phyloP scores from a whole-genome alignment of 2,113 vertebrate species.

The Sapayoa aenigma region DNA sequence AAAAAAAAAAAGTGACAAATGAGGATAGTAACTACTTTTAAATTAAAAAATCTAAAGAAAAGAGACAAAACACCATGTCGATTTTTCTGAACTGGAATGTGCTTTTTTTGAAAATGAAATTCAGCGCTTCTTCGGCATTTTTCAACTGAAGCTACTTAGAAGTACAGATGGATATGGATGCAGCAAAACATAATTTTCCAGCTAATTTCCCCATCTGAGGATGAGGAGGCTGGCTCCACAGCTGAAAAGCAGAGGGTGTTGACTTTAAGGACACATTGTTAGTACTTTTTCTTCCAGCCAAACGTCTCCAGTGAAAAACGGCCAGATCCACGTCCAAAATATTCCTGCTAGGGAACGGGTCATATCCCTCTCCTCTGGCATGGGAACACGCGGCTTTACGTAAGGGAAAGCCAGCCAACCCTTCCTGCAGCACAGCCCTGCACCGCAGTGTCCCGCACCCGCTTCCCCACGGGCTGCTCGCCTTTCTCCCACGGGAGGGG shows the following conservation, averaged over 20 bases:
- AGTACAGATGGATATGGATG: fast-evolving
- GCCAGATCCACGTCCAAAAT: background rate
- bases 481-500: too few relatives aligned
- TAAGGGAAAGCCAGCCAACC: background rate
- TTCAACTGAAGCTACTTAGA: background rate
- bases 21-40: background rate
- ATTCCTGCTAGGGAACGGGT: background rate
- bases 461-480: background rate
- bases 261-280: background rate
- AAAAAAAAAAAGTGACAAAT: background rate
- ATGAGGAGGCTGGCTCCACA: background rate
- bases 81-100: background rate
- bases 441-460: background rate
- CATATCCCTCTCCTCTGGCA: background rate
- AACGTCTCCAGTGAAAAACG: background rate
- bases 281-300: background rate
- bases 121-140: background rate
- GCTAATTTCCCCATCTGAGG: background rate
- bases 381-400: fast-evolving
- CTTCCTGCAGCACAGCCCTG: background rate
- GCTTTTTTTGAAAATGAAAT: background rate
- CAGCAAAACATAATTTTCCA: background rate
- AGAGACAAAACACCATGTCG: background rate
- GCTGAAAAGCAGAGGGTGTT: background rate
- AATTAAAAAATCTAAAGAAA: background rate